Conservation (phyloP, 1,140 invertebrate genomes). For the Zaprionus vittiger region DNA sequence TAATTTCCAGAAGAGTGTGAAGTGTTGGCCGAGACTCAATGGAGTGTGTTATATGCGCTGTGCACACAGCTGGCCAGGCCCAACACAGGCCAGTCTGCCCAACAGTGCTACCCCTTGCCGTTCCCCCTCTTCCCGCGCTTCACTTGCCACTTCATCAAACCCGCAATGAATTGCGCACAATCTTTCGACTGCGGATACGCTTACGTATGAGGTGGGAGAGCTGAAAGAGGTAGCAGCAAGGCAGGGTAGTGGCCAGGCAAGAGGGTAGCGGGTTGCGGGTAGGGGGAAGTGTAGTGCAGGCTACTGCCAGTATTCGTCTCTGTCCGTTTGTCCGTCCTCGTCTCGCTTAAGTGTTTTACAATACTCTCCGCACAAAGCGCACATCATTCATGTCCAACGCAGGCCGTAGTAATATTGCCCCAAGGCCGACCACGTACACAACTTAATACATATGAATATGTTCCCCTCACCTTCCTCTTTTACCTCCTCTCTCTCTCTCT, state of each 20-base stretch:
- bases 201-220: not conserved
- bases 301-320: conserved; percentile 8
- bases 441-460: conserved; percentile 47
- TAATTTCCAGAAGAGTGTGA: conserved; percentile 76
- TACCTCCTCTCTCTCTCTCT: conserved; percentile 15
- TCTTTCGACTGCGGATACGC: conserved; percentile 32
- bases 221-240: not conserved
- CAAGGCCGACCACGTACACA: conserved; percentile 60
- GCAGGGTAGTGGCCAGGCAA: conserved; percentile 4
- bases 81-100: conserved; percentile 18
- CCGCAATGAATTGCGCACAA: conserved; percentile 53
- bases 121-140: not conserved
- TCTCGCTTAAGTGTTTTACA: conserved; percentile 76
- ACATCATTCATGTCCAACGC: conserved; percentile 78
- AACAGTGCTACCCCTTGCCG: not conserved
- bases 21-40: conserved; percentile 73
- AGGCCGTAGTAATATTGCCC: conserved; percentile 76
- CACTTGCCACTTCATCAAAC: conserved; percentile 45
- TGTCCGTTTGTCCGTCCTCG: conserved; percentile 16
- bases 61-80: conserved; percentile 37
- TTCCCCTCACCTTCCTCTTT: not conserved
- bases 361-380: conserved; percentile 70
- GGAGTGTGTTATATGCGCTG: conserved; percentile 74
- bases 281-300: not conserved
- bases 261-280: not conserved